Conservation (phyloP, 2,888 invertebrate species). For the Drosophila borborema region DNA sequence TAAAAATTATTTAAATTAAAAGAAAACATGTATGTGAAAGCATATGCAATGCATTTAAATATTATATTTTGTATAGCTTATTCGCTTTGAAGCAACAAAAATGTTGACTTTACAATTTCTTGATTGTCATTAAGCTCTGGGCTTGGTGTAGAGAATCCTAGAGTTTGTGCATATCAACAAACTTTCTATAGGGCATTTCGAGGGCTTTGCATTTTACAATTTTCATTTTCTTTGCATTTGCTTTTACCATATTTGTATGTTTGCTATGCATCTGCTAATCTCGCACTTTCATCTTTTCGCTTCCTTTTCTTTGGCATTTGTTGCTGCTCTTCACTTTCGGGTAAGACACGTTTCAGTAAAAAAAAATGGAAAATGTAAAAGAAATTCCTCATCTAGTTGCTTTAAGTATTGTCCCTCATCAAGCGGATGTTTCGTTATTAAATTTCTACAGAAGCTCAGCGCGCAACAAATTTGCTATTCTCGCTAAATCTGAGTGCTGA, state of each 20-base stretch:
- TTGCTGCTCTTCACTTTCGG: neutral
- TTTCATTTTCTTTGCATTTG: neutral
- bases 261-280: neutral
- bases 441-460: neutral
- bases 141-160: too few species aligned
- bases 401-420: constrained; percentile 8
- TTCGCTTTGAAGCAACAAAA: too few species aligned
- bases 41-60: too few species aligned
- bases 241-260: neutral
- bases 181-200: neutral
- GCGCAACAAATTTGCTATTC: neutral
- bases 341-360: neutral
- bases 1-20: too few species aligned
- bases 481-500: neutral
- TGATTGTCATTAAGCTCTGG: too few species aligned
- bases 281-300: neutral
- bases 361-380: neutral
- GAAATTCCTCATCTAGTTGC: constrained; percentile 4
- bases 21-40: too few species aligned
- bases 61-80: too few species aligned
- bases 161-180: too few species aligned
- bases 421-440: neutral
- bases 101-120: too few species aligned
- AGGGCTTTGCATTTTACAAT: neutral
- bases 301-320: too few species aligned